Percentiles rank a stretch among this genome's conserved stretches.
Evolutionary conservation across 2,888 invertebrate genomes (phyloP).

Genomic region (Dorcus parallelipipedus): DNA sequence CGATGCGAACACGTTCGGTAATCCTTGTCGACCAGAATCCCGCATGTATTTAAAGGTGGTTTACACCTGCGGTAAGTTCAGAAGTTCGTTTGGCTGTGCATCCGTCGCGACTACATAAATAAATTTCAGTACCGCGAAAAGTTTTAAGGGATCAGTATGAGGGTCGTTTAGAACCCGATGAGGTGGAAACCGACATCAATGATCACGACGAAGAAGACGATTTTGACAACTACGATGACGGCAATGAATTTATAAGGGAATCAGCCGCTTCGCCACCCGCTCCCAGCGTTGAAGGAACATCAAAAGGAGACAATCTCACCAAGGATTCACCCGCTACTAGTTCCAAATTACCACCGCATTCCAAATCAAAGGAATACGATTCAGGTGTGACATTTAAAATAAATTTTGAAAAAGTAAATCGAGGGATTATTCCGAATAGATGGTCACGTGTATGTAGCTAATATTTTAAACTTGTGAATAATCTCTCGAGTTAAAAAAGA

Average conservation of each 20-base stretch:
- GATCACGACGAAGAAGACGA: constrained; percentile 55
- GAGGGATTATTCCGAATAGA: too few relatives aligned
- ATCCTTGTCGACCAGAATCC: constrained; percentile 75
- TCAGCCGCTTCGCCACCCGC: constrained; percentile 58
- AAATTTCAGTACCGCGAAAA: constrained; percentile 70
- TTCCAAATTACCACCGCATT: constrained; percentile 37
- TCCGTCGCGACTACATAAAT: neutral
- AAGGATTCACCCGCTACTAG: constrained; percentile 38
- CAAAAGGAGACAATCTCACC: constrained; percentile 38
- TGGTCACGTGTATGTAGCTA: too few relatives aligned
- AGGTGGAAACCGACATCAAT: constrained; percentile 51
- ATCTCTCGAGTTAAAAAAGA: too few relatives aligned
- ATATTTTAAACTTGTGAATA: too few relatives aligned
- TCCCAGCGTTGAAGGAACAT: constrained; percentile 49
- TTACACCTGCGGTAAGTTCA: constrained; percentile 78
- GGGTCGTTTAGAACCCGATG: constrained; percentile 74
- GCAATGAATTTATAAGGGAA: constrained; percentile 57
- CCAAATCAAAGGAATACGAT: constrained; percentile 38
- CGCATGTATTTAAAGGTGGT: constrained; percentile 83
- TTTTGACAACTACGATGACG: constrained; percentile 48
- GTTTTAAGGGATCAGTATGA: constrained; percentile 81
- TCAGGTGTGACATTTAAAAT: constrained; percentile 35
- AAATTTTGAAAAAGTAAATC: neutral
- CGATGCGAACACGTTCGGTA: constrained; percentile 78
- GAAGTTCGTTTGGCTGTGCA: neutral